phyloP scores from a whole-genome alignment of 2,797 vertebrate genomes.

The Chiroxiphia lanceolata region DNA sequence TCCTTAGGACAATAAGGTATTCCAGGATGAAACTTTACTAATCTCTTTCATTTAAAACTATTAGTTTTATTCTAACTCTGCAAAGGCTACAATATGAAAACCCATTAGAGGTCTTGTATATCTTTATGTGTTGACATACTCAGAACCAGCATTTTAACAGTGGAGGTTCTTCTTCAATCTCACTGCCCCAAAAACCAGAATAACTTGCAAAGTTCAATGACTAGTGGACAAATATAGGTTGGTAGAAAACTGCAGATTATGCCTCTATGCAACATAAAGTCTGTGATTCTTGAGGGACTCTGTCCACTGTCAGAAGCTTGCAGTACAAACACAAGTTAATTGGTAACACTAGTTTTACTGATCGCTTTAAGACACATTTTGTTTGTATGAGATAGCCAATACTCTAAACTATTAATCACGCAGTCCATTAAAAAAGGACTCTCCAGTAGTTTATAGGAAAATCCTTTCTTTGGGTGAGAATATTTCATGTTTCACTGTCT shows the following conservation, averaged over 20 bases:
- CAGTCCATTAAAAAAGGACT: not conserved
- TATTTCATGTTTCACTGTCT: not conserved
- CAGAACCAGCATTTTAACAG: not conserved
- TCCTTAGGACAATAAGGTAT: not conserved
- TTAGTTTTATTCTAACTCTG: not conserved
- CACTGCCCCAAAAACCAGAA: not conserved
- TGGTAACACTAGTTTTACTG: not conserved
- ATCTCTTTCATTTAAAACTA: not conserved
- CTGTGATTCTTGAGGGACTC: not conserved
- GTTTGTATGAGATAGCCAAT: not conserved
- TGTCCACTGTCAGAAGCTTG: not conserved
- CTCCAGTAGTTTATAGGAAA: not conserved
- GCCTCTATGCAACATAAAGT: not conserved
- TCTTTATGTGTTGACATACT: not conserved
- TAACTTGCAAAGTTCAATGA: not conserved
- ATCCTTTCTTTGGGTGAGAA: not conserved
- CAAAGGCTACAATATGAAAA: not conserved
- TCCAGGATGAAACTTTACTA: not conserved
- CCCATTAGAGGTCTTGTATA: not conserved
- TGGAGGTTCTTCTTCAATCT: not conserved
- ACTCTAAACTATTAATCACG: not conserved
- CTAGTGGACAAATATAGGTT: not conserved
- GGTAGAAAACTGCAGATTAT: constrained; percentile 33
- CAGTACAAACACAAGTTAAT: not conserved
- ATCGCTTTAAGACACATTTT: not conserved